Conservation (phyloP, 2,888 invertebrate genomes). For the Ornithoptera alexandrae region DNA sequence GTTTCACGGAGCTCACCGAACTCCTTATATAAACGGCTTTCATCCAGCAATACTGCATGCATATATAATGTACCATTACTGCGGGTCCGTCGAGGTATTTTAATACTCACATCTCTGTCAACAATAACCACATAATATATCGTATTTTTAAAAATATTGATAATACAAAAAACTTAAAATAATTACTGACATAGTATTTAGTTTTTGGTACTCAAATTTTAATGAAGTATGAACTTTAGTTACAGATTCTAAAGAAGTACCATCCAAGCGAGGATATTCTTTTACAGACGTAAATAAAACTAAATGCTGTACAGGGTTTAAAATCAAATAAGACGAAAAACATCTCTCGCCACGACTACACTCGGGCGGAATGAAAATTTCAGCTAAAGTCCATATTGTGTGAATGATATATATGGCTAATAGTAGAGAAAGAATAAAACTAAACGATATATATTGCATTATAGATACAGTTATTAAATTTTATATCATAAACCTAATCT, state of each 20-base stretch:
- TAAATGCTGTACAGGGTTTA: conserved; percentile 84
- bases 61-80: conserved; percentile 92
- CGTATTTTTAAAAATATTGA: conserved; percentile 9
- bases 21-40: conserved; percentile 68
- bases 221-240: conserved; percentile 80
- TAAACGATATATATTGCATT: conserved; percentile 81
- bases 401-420: conserved; percentile 86
- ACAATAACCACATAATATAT: conserved; percentile 33
- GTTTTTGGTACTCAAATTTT: conserved; percentile 83
- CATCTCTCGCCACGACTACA: conserved; percentile 84
- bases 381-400: conserved; percentile 87
- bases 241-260: conserved; percentile 62
- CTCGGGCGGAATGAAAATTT: conserved; percentile 85
- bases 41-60: conserved; percentile 84
- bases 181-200: conserved; percentile 61
- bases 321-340: conserved; percentile 84
- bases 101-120: conserved; percentile 82
- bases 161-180: conserved; percentile 4
- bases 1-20: conserved; percentile 81
- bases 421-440: conserved; percentile 80
- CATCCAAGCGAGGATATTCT: conserved; percentile 77
- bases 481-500: conserved; percentile 7
- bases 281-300: conserved; percentile 84
- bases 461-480: conserved; percentile 28
- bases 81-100: conserved; percentile 86